Evolutionary conservation across 2,797 vertebrate genomes (phyloP).

Genomic region (Aeoliscus strigatus): DNA sequence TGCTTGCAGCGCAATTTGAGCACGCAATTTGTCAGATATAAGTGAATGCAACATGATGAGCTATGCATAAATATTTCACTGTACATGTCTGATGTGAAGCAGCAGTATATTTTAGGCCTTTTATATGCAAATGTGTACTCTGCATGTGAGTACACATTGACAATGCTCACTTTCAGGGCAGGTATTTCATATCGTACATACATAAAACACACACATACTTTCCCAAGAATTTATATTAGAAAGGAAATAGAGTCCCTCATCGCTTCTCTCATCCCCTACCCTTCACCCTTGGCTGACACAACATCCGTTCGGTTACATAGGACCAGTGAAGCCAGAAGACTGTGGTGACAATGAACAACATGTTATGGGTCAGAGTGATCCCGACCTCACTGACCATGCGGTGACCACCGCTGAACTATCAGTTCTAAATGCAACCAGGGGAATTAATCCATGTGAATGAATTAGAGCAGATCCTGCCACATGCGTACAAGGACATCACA

Average conservation of each 20-base stretch:
- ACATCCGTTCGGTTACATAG: slow-evolving; percentile 4
- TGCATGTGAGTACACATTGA: no score
- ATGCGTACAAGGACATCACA: slow-evolving; percentile 15
- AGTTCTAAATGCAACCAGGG: slow-evolving; percentile 14
- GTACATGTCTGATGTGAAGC: background rate
- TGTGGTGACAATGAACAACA: slow-evolving; percentile 27
- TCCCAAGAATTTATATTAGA: no score
- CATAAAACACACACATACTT: no score
- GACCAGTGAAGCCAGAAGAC: slow-evolving; percentile 26
- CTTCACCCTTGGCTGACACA: background rate
- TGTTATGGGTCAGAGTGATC: slow-evolving; percentile 57
- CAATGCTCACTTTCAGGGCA: background rate
- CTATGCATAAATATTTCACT: slow-evolving; percentile 5
- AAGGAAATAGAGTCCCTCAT: no score
- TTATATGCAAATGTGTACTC: slow-evolving; percentile 13
- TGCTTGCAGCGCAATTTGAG: slow-evolving; percentile 3
- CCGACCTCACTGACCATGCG: slow-evolving; percentile 29
- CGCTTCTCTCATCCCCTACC: no score
- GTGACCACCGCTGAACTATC: slow-evolving; percentile 6
- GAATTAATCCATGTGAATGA: slow-evolving; percentile 32
- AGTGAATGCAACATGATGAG: background rate
- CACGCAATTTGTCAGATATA: slow-evolving; percentile 1
- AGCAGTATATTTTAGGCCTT: background rate
- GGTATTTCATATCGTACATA: background rate
- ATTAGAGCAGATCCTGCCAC: slow-evolving; percentile 25